Evolutionary conservation across 2,797 vertebrate species (phyloP).

Genomic region (Mus spretus): DNA sequence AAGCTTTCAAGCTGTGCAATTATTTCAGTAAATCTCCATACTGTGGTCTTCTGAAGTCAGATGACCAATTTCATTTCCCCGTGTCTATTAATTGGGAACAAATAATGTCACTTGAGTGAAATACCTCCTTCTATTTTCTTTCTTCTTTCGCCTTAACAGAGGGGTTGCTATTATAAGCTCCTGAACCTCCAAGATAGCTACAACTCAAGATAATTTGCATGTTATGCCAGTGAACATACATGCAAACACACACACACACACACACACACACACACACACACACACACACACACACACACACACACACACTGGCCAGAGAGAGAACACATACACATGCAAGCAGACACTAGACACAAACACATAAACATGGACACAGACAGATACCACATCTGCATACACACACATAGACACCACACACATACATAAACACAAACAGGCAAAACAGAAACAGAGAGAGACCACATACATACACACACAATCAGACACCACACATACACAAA

Average conservation of each 20-base stretch:
- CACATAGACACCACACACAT: not conserved
- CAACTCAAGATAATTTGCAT: not conserved
- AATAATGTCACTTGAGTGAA: constrained; percentile 60
- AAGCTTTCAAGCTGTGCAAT: constrained; percentile 63
- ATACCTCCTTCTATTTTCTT: constrained; percentile 50
- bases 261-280: not conserved
- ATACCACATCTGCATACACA: not conserved
- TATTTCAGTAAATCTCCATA: constrained; percentile 67
- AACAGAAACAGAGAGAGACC: not conserved
- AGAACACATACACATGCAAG: not conserved
- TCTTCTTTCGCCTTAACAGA: constrained; percentile 27
- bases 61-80: not conserved
- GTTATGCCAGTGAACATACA: not conserved
- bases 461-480: not conserved
- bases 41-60: not conserved
- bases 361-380: not conserved
- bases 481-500: not conserved
- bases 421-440: not conserved
- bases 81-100: constrained; percentile 67
- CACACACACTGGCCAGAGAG: not conserved
- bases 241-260: not conserved
- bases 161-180: not conserved
- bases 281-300: too few species aligned
- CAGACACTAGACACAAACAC: not conserved
- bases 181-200: not conserved